These are phyloP conservation scores for Fulica atra DNA, from an alignment of 2,113 vertebrate genomes.

Conservation along the genomic window DNA sequence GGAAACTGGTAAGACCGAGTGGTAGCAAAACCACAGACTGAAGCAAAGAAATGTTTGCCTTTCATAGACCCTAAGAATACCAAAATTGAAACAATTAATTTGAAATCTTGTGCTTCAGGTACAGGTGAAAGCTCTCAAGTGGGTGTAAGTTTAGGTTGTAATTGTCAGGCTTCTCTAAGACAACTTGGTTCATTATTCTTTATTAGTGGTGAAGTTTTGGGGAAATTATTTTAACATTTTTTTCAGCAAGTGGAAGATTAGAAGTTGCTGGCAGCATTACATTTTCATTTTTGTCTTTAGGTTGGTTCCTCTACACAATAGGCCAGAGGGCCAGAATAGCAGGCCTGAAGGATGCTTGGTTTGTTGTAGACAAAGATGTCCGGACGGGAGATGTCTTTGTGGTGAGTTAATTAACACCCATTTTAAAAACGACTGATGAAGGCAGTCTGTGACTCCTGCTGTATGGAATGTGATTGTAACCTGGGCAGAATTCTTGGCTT, in stretches of 20 bases:
- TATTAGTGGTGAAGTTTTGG: not conserved
- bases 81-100: not conserved
- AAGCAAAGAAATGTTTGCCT: not conserved
- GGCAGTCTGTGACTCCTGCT: not conserved
- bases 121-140: not conserved
- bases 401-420: slow-evolving; percentile 76
- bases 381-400: slow-evolving; percentile 85
- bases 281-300: slow-evolving; percentile 50
- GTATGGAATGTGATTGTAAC: not conserved
- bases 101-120: not conserved
- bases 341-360: slow-evolving; percentile 87
- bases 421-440: not conserved
- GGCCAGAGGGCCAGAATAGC: slow-evolving; percentile 91
- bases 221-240: not conserved
- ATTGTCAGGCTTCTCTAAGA: not conserved
- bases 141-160: not conserved
- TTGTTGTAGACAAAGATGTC: slow-evolving; percentile 93
- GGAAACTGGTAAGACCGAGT: not conserved
- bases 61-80: not conserved
- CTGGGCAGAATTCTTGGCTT: not conserved
- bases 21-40: not conserved
- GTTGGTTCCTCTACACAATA: slow-evolving; percentile 94
- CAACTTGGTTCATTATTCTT: not conserved
- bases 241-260: not conserved
- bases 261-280: not conserved